Evolutionary conservation across 2,888 invertebrate species (phyloP), one percentile per base, ranked within the genome.

Genomic region (Eupeodes luniger): DNA sequence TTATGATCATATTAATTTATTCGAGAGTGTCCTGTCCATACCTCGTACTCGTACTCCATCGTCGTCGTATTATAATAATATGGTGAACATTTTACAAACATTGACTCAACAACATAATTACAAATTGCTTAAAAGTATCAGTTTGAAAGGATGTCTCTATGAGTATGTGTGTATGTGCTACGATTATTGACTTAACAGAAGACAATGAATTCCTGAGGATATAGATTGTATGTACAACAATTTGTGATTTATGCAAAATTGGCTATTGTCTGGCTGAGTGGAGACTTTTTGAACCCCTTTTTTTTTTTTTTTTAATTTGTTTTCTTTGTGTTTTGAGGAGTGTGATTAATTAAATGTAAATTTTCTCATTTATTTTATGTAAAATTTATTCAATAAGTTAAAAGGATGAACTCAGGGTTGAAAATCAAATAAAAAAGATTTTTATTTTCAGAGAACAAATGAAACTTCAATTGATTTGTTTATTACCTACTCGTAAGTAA

Each of bases 361-460:
- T 79, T 86, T 57, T 78, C 57, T 86, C 64, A 34, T 82, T 82
- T 79, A 34, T 82, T 75, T 81, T 86, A 78, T 82, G 86, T 49
- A 79, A 76, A 82, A 76, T 79, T 64, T 82, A 70, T 82, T 82
- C 57, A 64, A 64, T 40, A 59, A 76, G 40, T 47, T 11, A 64
- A 57, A 82, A 64, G 62, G 67, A 74, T 40, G 40, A 7, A 40
- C 4, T 40, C 40, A 40, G 9, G 5, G 40, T 40, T 40, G 9
- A 40, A 40, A 53, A 70, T 36, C 75, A 76, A 34, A 34, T 34
- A 34, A 59, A 34, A 34, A 59, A 34, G 2, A 4, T 3, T 2
- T 44, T 19, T 72, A 9, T 1, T 27, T 16, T 57, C 66, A 85
- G 81, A 76, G 49, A 77, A 81, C 66, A 77, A 85, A 85, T 59